Percentiles rank a stretch among this genome's conserved stretches.
Conservation (phyloP, 1,140 invertebrate species). For the Drosophila saltans region DNA sequence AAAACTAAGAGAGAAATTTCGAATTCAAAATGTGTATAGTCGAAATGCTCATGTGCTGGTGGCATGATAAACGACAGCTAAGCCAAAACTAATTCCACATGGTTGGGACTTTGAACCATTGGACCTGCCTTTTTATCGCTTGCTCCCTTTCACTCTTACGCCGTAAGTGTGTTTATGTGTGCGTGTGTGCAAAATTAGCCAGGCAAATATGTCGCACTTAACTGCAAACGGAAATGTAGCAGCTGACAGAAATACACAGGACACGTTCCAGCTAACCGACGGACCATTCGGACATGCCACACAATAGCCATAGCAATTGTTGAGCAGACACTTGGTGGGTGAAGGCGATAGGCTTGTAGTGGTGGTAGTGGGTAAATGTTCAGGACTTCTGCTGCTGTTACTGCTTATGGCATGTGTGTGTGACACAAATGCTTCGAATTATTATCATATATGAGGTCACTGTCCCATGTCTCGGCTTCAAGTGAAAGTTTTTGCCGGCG, state of each 20-base stretch:
- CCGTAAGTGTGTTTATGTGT: slow-evolving; percentile 14
- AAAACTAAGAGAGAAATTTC: neutral
- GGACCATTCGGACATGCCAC: slow-evolving; percentile 10
- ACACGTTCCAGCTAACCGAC: slow-evolving; percentile 15
- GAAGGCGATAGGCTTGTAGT: slow-evolving; percentile 26
- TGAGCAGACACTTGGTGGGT: slow-evolving; percentile 25
- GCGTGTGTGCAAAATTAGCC: slow-evolving; percentile 66
- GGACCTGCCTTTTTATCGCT: slow-evolving; percentile 49
- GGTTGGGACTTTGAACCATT: slow-evolving; percentile 57
- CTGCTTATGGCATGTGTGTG: slow-evolving; percentile 25
- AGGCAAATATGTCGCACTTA: slow-evolving; percentile 81
- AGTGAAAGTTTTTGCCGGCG: slow-evolving; percentile 67
- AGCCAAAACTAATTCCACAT: slow-evolving; percentile 14
- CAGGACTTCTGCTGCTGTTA: neutral
- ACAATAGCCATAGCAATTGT: slow-evolving; percentile 68
- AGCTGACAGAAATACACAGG: slow-evolving; percentile 34
- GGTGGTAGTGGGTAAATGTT: neutral
- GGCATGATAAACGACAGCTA: slow-evolving; percentile 16
- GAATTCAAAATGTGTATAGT: neutral
- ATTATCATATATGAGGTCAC: slow-evolving; percentile 79
- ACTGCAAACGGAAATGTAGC: slow-evolving; percentile 64
- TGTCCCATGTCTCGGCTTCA: slow-evolving; percentile 60
- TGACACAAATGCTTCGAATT: slow-evolving; percentile 81
- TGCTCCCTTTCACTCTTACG: neutral
- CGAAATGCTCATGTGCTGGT: slow-evolving; percentile 1